Percentiles rank a stretch among this genome's conserved stretches.
These are phyloP conservation scores for Acronicta leporina DNA, from an alignment of 2,888 invertebrate genomes.

Conservation along the genomic window DNA sequence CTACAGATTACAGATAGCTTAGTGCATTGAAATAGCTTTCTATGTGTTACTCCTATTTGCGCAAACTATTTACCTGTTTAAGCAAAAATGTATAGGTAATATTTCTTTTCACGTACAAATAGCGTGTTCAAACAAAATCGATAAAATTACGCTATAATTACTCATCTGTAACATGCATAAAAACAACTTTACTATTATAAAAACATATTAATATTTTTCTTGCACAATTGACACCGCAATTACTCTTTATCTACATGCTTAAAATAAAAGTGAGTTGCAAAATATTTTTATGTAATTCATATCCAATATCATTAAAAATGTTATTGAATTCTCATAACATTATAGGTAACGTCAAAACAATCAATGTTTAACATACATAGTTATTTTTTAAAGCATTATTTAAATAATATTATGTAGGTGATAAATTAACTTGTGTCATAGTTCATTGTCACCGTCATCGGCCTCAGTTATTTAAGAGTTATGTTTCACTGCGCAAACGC, in stretches of 20 bases:
- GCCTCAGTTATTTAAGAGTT: slow-evolving; percentile 15
- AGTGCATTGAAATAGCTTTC: no score
- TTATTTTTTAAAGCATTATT: neutral
- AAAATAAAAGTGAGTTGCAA: neutral
- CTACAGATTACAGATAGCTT: no score
- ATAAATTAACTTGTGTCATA: slow-evolving; percentile 35
- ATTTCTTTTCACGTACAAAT: neutral
- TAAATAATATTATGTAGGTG: slow-evolving; percentile 10
- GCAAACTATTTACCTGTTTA: no score
- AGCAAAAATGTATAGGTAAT: no score
- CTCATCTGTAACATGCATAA: neutral
- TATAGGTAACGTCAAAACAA: neutral
- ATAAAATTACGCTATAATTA: neutral
- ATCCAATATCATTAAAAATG: neutral
- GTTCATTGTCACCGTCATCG: slow-evolving; percentile 30
- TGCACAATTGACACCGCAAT: neutral
- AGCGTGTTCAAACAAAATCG: neutral
- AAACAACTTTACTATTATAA: neutral
- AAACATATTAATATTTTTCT: neutral
- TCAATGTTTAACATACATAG: neutral
- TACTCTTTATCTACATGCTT: neutral
- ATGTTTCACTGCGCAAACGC: slow-evolving; percentile 14
- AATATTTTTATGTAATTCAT: neutral
- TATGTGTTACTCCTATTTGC: no score
- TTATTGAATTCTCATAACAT: no score